Percentiles rank a stretch among this genome's conserved stretches.
Conservation (phyloP, 2,888 invertebrate species). For the Lasioglossum vierecki region DNA sequence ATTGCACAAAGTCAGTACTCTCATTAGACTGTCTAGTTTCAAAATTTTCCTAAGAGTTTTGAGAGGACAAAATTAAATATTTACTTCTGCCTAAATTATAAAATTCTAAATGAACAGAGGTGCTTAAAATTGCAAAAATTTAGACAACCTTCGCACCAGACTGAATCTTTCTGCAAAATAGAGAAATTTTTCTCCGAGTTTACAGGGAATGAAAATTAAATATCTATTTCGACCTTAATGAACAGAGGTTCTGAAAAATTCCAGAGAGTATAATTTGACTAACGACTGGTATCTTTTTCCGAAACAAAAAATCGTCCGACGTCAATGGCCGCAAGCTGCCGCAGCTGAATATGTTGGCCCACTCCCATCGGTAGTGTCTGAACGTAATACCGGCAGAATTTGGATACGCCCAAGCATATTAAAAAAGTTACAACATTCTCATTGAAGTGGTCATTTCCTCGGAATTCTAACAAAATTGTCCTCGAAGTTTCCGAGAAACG, state of each 20-base stretch:
- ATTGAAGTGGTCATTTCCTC: not conserved
- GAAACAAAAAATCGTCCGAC: not conserved
- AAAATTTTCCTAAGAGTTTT: no score
- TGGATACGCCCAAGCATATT: not conserved
- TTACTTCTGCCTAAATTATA: no score
- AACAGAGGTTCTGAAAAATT: not conserved
- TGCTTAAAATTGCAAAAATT: not conserved
- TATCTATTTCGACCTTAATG: not conserved
- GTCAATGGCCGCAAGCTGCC: not conserved
- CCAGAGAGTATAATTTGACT: not conserved
- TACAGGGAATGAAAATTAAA: not conserved
- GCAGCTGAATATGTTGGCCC: not conserved
- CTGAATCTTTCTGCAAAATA: not conserved
- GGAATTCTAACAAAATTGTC: not conserved
- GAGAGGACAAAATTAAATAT: no score
- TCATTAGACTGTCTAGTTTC: no score
- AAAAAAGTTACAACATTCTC: not conserved
- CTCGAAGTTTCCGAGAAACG: not conserved
- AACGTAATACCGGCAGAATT: not conserved
- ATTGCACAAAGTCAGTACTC: no score
- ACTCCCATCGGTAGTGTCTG: not conserved
- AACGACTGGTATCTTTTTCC: not conserved
- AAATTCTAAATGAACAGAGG: no score
- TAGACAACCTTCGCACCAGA: not conserved
- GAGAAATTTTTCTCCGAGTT: not conserved